These are phyloP conservation scores for Centroberyx gerrardi DNA, from an alignment of 2,797 vertebrate species.

Conservation along the genomic window DNA sequence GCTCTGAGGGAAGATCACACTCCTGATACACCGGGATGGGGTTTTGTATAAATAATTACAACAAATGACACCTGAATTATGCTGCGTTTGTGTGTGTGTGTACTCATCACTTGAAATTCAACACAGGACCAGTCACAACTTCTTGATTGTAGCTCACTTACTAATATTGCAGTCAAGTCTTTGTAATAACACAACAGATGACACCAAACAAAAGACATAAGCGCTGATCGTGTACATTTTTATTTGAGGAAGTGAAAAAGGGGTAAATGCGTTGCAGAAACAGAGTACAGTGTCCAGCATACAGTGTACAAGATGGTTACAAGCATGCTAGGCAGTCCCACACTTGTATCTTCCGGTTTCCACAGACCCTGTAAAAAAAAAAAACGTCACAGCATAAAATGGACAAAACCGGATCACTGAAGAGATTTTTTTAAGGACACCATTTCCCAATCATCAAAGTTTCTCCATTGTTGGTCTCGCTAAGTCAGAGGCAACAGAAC, in stretches of 20 bases:
- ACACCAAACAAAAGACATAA: conserved; percentile 22
- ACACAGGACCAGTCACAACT: neutral
- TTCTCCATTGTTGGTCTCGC: conserved; percentile 27
- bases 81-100: conserved; percentile 45
- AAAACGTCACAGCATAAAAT: conserved; percentile 42
- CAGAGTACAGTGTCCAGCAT: conserved; percentile 68
- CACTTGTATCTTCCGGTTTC: conserved; percentile 48
- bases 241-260: conserved; percentile 80
- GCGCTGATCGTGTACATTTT: conserved; percentile 64
- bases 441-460: conserved; percentile 25
- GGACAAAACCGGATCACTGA: conserved; percentile 27
- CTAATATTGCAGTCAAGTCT: neutral
- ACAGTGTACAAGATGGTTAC: conserved; percentile 74
- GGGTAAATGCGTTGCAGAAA: conserved; percentile 71
- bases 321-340: conserved; percentile 66
- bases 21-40: conserved; percentile 46
- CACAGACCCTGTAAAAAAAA: conserved; percentile 52
- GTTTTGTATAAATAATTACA: conserved; percentile 80
- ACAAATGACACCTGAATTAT: conserved; percentile 47
- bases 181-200: neutral
- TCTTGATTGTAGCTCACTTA: no score
- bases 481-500: conserved; percentile 49
- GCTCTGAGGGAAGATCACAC: conserved; percentile 56
- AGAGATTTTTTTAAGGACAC: conserved; percentile 1
- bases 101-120: conserved; percentile 22